Evolutionary conservation across 2,888 invertebrate species (phyloP), one percentile per base, ranked within the genome.

Genomic region (Siphonodentalium dalli): DNA sequence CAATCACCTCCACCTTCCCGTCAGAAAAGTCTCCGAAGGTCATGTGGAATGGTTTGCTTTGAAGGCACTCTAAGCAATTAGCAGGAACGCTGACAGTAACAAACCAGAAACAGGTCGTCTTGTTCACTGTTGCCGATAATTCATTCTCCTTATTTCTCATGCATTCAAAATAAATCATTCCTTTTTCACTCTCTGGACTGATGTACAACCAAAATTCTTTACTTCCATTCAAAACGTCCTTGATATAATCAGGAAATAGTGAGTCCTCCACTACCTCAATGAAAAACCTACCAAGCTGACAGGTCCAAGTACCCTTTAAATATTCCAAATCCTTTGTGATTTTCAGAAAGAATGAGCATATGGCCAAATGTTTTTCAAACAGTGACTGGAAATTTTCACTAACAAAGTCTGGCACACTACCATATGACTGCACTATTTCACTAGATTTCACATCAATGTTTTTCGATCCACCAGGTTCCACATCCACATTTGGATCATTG

Each of bases 141-240:
- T 21, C 46, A 47, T 51, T 48, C n/a, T 54, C 61, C 35, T 56
- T 52, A 20, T 47, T 58, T 24, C 51, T 66, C 21, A 46, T 41
- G 8, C 61, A 58, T 57, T 79, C 78, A 63, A 71, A 77, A 51
- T 78, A 78, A 5, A 80, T 40, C 49, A 80, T 63, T 59, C 69
- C 70, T 24, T 65, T 65, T n/a, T 60, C 61, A 8, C 50, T 48
- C 9, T 58, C 57, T 33, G 61, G 44, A 58, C 72, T 71, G 0
- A 79, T 63, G 58, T 79, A 79, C 35, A 80, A 44, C 75, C 75
- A 77, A 48, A 69, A 75, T 41, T 72, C 66, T 18, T 41, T 31
- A 27, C 61, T 55, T 2, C 58, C 45, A 8, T 69, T 69, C 13
- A 73, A 54, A 29, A 38, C 44, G 4, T 58, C 50, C 7, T 39